phyloP scores from a whole-genome alignment of 2,113 vertebrate genomes.

The Halcyon senegalensis region DNA sequence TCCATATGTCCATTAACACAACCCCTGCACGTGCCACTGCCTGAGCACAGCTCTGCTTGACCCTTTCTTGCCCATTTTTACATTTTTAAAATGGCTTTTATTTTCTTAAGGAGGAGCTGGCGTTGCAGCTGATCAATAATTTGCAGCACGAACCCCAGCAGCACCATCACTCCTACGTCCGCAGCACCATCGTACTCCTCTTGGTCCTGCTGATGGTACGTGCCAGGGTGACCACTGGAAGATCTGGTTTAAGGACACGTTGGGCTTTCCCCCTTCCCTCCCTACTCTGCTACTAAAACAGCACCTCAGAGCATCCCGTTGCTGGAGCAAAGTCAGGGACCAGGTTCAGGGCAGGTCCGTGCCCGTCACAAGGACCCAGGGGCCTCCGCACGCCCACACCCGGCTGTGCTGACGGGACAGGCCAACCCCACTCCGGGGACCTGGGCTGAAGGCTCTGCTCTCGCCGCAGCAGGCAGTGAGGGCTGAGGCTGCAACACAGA shows the following conservation, averaged over 20 bases:
- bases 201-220: constrained; percentile 85
- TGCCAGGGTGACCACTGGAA: rapidly evolving
- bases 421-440: rapidly evolving
- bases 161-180: constrained; percentile 83
- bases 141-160: constrained; percentile 31
- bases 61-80: neutral
- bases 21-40: neutral
- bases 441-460: neutral
- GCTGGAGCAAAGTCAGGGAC: neutral
- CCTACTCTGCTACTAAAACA: neutral
- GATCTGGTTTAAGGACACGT: rapidly evolving
- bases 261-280: neutral
- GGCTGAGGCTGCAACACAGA: neutral
- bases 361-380: neutral
- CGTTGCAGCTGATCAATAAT: constrained; percentile 81
- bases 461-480: neutral
- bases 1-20: neutral
- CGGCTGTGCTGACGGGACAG: neutral
- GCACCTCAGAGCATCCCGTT: neutral
- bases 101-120: constrained; percentile 85
- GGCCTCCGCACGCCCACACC: neutral
- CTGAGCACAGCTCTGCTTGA: neutral
- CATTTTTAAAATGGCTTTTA: too few relatives aligned
- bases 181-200: constrained; percentile 77
- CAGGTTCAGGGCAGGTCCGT: neutral